Base-by-base conservation (phyloP, 2,888 invertebrate species). In the Mythimna albipuncta region DNA sequence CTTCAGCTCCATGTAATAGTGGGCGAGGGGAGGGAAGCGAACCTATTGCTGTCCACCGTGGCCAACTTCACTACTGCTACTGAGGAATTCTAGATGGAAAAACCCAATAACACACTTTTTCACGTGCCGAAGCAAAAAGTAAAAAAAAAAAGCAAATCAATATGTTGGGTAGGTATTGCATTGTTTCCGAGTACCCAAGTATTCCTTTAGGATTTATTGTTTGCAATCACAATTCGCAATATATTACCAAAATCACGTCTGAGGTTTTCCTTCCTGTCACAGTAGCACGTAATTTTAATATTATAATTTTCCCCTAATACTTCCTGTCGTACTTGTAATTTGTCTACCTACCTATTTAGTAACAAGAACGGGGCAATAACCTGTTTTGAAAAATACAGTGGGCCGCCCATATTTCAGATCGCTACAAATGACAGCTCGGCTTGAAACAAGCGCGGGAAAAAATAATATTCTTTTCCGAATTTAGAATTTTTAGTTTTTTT, bases 221-320 rank as follows among this genome's bases (percentile, higher is more conserved):
- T 47, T 21, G 41, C 13, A 64, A 59, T 55, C 47, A 47, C 47
- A 47, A 16, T 47, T 47, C 6, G 41, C 21, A 59, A 59, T 55
- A 59, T 61, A 72, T 78, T 59, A 61, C 54, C 54, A 47, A 75
- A 79, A 75, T 72, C 63, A 32, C 11, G 59, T 2, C 5, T 55
- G 59, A 16, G 54, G 64, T 79, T 75, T 79, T 75, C 75, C 75
- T 75, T 70, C 57, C 69, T 57, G 13, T 6, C 13, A 10, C 16
- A 21, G 50, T n/a, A 66, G 21, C 19, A 69, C 13, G 11, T 77
- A 55, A 13, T 10, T n/a, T 11, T 54, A 19, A 54, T 26, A 16
- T 44, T 1, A 66, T 66, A 64, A 21, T 41, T 75, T 50, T n/a
- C 21, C 21, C 58, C 32, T 19, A 32, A 58, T 32, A 32, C 64